Evolutionary conservation across 2,888 invertebrate genomes (phyloP).

Genomic region (Callosobruchus maculatus): DNA sequence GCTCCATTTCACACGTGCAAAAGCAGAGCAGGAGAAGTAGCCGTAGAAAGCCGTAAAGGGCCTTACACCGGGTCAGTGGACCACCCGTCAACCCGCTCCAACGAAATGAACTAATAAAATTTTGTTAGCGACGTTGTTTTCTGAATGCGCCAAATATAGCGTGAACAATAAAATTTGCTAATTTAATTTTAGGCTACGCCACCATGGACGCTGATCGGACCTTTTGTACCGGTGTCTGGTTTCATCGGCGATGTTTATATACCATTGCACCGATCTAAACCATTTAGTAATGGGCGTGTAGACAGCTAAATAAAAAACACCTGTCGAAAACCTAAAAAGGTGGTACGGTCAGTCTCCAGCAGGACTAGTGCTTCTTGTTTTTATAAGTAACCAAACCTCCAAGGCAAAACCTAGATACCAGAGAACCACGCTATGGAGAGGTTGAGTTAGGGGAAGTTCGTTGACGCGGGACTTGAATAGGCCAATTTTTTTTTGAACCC

Average conservation of each 20-base stretch:
- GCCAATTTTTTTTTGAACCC: too few relatives aligned
- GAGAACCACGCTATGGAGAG: too few relatives aligned
- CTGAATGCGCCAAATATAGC: constrained; percentile 15
- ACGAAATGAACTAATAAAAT: constrained; percentile 25
- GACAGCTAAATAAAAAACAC: too few relatives aligned
- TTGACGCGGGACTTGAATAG: too few relatives aligned
- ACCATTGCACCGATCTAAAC: background rate
- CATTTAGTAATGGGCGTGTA: too few relatives aligned
- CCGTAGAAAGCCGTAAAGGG: background rate
- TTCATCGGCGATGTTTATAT: background rate
- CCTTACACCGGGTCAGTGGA: constrained; percentile 4
- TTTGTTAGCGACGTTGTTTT: constrained; percentile 23
- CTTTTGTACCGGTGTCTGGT: background rate
- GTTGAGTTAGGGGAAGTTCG: too few relatives aligned
- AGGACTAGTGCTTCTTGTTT: too few relatives aligned
- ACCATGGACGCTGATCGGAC: constrained; percentile 4
- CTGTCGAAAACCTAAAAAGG: too few relatives aligned
- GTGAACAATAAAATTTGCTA: constrained; percentile 23
- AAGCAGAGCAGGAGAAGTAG: background rate
- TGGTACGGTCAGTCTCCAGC: too few relatives aligned
- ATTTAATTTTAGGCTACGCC: constrained; percentile 19
- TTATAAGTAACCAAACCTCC: too few relatives aligned
- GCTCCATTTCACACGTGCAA: background rate
- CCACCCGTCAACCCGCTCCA: constrained; percentile 21
- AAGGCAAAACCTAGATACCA: too few relatives aligned